These are phyloP conservation scores for Catharus fuscescens DNA, from an alignment of 2,113 vertebrate species.

Conservation along the genomic window DNA sequence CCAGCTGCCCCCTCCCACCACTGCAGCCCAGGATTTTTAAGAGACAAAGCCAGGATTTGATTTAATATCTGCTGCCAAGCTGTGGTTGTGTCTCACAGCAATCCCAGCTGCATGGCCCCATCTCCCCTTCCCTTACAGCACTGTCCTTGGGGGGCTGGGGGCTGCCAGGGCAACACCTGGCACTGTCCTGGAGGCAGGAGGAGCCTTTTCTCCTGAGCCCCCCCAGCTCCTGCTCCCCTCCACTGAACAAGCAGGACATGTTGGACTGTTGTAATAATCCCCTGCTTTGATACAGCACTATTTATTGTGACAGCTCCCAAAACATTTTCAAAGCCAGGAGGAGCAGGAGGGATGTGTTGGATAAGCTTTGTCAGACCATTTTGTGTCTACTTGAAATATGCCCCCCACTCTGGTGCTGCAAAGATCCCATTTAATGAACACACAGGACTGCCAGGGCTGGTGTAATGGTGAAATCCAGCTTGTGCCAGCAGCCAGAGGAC, in stretches of 20 bases:
- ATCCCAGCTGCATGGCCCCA: rapidly evolving
- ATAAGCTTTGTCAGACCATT: background rate
- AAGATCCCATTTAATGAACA: background rate
- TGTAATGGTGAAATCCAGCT: background rate
- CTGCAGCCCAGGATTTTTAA: background rate
- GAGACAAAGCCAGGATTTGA: background rate
- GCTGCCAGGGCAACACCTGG: background rate
- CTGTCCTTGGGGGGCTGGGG: too few species aligned
- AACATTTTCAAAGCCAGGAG: background rate
- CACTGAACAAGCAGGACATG: rapidly evolving
- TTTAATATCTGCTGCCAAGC: background rate
- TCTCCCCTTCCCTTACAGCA: background rate
- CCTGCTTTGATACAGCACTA: background rate
- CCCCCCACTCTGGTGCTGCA: rapidly evolving
- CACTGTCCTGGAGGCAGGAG: background rate
- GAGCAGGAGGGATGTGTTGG: background rate
- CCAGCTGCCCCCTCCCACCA: background rate
- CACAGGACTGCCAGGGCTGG: rapidly evolving
- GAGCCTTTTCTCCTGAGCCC: background rate
- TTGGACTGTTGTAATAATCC: background rate
- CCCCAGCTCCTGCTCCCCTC: background rate
- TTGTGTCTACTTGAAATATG: background rate
- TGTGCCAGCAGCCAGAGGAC: background rate
- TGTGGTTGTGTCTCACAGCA: rapidly evolving
- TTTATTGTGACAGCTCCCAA: background rate